phyloP scores from a whole-genome alignment of 2,888 invertebrate genomes.

The Tachystola acroxantha region DNA sequence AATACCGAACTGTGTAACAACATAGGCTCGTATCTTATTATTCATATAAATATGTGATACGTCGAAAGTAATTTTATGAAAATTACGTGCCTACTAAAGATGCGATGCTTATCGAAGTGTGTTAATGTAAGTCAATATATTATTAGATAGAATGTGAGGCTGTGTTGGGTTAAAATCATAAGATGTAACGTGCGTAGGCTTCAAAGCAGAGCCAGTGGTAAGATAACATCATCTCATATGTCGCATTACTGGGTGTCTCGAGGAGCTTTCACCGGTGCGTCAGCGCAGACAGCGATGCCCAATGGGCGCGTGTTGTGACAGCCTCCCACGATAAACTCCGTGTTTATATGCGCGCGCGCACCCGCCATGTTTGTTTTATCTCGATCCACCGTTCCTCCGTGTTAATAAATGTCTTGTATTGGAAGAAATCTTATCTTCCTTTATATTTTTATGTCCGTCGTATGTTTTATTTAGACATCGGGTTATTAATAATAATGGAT shows the following conservation, averaged over 20 bases:
- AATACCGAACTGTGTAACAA: not conserved
- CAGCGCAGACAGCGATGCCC: constrained; percentile 40
- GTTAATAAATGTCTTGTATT: constrained; percentile 75
- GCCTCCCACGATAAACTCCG: constrained; percentile 74
- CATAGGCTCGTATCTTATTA: too few species aligned
- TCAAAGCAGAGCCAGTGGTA: constrained; percentile 42
- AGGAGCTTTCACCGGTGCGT: constrained; percentile 69
- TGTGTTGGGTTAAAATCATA: constrained; percentile 33
- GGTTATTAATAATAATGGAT: constrained; percentile 74
- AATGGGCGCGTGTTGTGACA: constrained; percentile 72
- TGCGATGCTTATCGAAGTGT: constrained; percentile 33
- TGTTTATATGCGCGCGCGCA: constrained; percentile 71
- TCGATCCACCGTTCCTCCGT: constrained; percentile 65
- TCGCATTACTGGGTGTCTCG: constrained; percentile 56
- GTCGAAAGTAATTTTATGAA: constrained; percentile 8
- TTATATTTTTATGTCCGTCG: constrained; percentile 58
- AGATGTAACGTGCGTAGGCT: constrained; percentile 58
- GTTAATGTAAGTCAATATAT: constrained; percentile 45
- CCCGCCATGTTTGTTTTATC: constrained; percentile 77
- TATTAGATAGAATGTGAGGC: constrained; percentile 37
- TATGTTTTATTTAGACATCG: constrained; percentile 73
- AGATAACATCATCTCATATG: constrained; percentile 60
- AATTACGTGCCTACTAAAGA: constrained; percentile 7
- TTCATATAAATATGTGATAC: not conserved
- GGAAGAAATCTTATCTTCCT: constrained; percentile 45